These are phyloP conservation scores for Apodemia hepburni DNA, from an alignment of 2,888 invertebrate genomes.

Conservation along the genomic window DNA sequence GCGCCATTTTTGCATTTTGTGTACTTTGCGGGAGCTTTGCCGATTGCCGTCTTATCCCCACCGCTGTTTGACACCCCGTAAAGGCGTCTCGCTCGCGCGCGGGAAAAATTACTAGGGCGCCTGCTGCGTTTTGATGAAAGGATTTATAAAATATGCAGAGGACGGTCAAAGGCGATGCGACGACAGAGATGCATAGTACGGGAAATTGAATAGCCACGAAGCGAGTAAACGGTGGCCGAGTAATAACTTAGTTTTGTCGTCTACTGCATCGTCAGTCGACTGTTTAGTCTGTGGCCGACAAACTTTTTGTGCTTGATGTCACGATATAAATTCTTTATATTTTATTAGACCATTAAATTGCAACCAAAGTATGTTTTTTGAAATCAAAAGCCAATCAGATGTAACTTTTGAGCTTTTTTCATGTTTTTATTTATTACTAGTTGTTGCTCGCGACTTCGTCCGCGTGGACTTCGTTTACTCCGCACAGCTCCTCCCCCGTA, in stretches of 20 bases:
- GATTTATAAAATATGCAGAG: slow-evolving; percentile 72
- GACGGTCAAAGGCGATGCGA: slow-evolving; percentile 62
- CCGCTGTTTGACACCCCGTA: slow-evolving; percentile 78
- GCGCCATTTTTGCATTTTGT: slow-evolving; percentile 81
- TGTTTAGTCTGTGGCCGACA: slow-evolving; percentile 23
- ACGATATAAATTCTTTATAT: background rate
- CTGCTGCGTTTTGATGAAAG: slow-evolving; percentile 75
- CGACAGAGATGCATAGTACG: slow-evolving; percentile 68
- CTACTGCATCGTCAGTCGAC: slow-evolving; percentile 40
- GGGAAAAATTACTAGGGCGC: slow-evolving; percentile 65
- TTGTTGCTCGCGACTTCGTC: too few species aligned
- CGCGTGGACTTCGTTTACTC: too few species aligned
- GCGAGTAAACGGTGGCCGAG: slow-evolving; percentile 52
- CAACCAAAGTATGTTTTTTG: too few species aligned
- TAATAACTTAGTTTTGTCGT: slow-evolving; percentile 65
- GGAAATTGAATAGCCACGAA: slow-evolving; percentile 66
- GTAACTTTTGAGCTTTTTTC: too few species aligned
- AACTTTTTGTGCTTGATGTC: background rate
- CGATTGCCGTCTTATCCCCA: slow-evolving; percentile 80
- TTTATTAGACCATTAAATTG: background rate
- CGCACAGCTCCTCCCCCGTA: too few species aligned
- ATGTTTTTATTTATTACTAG: too few species aligned
- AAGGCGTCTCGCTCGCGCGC: slow-evolving; percentile 64
- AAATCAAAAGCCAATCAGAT: too few species aligned
- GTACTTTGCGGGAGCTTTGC: slow-evolving; percentile 80